Conservation (phyloP, 2,113 vertebrate species). For the Lampris incognitus region DNA sequence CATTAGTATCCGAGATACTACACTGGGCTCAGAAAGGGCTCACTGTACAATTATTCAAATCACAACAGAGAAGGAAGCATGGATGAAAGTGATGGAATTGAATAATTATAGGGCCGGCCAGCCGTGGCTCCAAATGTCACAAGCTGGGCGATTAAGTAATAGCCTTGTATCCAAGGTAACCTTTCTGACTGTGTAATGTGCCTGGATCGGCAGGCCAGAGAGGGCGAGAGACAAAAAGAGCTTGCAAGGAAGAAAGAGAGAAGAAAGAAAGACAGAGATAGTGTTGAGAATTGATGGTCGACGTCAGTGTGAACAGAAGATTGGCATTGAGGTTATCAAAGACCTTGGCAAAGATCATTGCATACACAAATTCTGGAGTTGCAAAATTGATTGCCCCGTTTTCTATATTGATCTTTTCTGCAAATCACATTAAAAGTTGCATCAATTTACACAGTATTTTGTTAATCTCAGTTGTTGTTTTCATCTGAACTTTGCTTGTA, state of each 20-base stretch:
- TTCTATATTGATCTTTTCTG: too few relatives aligned
- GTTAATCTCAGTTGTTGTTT: too few relatives aligned
- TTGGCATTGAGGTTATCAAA: background rate
- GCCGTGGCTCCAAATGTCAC: slow-evolving; percentile 71
- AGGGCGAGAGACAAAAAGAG: slow-evolving; percentile 11
- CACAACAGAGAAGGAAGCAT: slow-evolving; percentile 65
- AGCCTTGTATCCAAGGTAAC: slow-evolving; percentile 72
- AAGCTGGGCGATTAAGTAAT: slow-evolving; percentile 76
- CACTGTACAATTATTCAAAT: slow-evolving; percentile 78
- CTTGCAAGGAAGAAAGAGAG: background rate
- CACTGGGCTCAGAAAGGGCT: slow-evolving; percentile 50
- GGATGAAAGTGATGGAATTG: slow-evolving; percentile 67
- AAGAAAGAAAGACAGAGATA: too few relatives aligned
- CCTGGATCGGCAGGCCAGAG: slow-evolving; percentile 28
- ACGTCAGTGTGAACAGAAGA: background rate
- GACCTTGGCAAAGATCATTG: background rate
- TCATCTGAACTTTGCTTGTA: too few relatives aligned
- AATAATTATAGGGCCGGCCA: slow-evolving; percentile 72
- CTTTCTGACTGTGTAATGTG: slow-evolving; percentile 63
- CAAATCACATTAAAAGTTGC: too few relatives aligned
- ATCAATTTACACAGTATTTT: too few relatives aligned
- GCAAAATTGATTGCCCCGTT: too few relatives aligned
- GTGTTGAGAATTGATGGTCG: background rate
- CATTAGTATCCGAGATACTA: slow-evolving; percentile 50
- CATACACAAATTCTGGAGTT: too few relatives aligned